Conservation (phyloP, 2,113 vertebrate species). For the Lutjanus erythropterus region DNA sequence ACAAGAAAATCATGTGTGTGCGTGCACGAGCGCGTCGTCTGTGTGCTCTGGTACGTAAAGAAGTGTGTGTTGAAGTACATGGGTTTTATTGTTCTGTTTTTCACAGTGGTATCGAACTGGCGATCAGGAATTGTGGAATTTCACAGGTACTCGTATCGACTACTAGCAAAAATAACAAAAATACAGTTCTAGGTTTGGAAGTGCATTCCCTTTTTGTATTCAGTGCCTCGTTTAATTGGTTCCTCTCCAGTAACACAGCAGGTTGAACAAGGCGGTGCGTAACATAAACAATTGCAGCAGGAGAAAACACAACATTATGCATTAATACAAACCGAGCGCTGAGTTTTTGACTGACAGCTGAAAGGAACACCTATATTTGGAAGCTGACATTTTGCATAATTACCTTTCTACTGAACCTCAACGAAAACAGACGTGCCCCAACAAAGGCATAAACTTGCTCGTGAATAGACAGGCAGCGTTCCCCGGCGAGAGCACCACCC, state of each 20-base stretch:
- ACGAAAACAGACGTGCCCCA: slow-evolving; percentile 61
- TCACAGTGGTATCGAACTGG: no score
- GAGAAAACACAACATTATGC: slow-evolving; percentile 52
- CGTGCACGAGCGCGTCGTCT: no score
- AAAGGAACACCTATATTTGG: slow-evolving; percentile 78
- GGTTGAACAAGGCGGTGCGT: slow-evolving; percentile 16
- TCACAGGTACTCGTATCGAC: no score
- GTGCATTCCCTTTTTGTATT: not conserved
- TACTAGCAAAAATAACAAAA: not conserved
- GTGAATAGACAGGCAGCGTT: slow-evolving; percentile 46
- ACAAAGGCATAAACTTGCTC: slow-evolving; percentile 60
- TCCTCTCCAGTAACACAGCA: slow-evolving; percentile 26
- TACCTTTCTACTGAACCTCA: slow-evolving; percentile 72
- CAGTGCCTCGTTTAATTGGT: slow-evolving; percentile 17
- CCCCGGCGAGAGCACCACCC: slow-evolving; percentile 41
- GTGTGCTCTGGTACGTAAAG: no score
- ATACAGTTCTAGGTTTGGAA: not conserved
- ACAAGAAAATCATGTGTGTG: no score
- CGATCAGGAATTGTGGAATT: no score
- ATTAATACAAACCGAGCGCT: slow-evolving; percentile 57
- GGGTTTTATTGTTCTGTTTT: no score
- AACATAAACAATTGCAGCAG: slow-evolving; percentile 45
- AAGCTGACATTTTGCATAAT: slow-evolving; percentile 80
- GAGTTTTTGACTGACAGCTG: slow-evolving; percentile 73
- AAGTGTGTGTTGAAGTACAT: no score